Evolutionary conservation across 2,113 vertebrate species (phyloP).

Genomic region (Heliornis fulica): DNA sequence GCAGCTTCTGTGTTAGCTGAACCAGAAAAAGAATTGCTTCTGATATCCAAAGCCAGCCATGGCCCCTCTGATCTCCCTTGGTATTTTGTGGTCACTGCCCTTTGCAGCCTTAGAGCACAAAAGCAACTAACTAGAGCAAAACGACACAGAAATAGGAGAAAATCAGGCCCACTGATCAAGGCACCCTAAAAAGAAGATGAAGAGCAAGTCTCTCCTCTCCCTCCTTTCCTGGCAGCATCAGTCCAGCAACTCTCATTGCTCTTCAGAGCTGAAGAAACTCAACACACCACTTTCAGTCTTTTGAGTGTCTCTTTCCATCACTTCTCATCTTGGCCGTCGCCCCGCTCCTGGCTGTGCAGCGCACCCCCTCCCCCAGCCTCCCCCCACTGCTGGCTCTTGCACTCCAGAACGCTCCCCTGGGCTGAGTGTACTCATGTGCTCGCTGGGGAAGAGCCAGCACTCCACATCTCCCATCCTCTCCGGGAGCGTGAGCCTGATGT

Average conservation of each 20-base stretch:
- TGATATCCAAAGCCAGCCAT: background rate
- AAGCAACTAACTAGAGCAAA: background rate
- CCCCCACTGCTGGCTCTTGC: accelerated
- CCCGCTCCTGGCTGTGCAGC: background rate
- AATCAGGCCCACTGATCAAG: background rate
- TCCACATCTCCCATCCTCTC: background rate
- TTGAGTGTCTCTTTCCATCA: background rate
- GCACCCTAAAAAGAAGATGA: background rate
- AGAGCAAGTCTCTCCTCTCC: background rate
- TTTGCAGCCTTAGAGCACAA: background rate
- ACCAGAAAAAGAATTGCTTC: background rate
- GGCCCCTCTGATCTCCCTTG: background rate
- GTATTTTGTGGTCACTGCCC: background rate
- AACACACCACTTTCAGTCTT: background rate
- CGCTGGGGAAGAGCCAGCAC: background rate
- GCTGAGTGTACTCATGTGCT: accelerated
- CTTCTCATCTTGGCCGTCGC: background rate
- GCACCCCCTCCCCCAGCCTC: background rate
- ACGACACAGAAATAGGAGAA: background rate
- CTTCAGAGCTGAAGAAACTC: background rate
- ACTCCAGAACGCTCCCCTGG: background rate
- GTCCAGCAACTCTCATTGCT: background rate
- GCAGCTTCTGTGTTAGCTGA: background rate
- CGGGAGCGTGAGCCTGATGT: background rate
- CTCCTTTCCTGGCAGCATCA: background rate